Conservation (phyloP, 2,888 invertebrate species). For the Amorpha juglandis region DNA sequence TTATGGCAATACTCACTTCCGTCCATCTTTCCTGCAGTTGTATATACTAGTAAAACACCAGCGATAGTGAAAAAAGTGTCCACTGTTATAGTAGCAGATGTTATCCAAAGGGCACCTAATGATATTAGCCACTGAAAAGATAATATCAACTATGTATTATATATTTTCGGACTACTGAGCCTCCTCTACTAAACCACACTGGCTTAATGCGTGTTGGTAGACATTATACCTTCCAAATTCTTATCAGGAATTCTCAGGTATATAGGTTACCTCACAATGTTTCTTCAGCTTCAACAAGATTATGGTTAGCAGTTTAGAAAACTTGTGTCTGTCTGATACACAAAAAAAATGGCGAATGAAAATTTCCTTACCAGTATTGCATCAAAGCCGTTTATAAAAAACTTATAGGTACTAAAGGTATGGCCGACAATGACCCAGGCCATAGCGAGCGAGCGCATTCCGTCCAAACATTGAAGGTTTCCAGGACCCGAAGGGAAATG, state of each 20-base stretch:
- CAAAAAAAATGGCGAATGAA: too few relatives aligned
- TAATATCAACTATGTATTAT: background rate
- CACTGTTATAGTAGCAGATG: conserved; percentile 77
- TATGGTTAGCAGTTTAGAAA: background rate
- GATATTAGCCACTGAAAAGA: conserved; percentile 40
- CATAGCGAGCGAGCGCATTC: conserved; percentile 68
- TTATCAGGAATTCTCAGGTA: background rate
- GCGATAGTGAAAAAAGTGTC: conserved; percentile 85
- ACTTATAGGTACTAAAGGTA: conserved; percentile 38
- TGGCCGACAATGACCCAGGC: conserved; percentile 72
- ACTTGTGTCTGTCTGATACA: background rate
- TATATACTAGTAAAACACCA: conserved; percentile 64
- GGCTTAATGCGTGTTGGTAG: too few relatives aligned
- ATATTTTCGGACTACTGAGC: too few relatives aligned
- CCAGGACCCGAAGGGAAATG: conserved; percentile 47
- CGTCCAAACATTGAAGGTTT: conserved; percentile 66
- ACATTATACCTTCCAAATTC: background rate
- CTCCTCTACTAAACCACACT: background rate
- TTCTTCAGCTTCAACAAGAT: background rate
- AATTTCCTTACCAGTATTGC: conserved; percentile 32
- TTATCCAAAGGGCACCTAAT: conserved; percentile 59
- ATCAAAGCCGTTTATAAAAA: conserved; percentile 39
- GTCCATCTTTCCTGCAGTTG: conserved; percentile 56
- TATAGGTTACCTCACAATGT: background rate
- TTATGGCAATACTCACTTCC: conserved; percentile 49